phyloP scores from a whole-genome alignment of 2,888 invertebrate species.

The Melinaea marsaeus region DNA sequence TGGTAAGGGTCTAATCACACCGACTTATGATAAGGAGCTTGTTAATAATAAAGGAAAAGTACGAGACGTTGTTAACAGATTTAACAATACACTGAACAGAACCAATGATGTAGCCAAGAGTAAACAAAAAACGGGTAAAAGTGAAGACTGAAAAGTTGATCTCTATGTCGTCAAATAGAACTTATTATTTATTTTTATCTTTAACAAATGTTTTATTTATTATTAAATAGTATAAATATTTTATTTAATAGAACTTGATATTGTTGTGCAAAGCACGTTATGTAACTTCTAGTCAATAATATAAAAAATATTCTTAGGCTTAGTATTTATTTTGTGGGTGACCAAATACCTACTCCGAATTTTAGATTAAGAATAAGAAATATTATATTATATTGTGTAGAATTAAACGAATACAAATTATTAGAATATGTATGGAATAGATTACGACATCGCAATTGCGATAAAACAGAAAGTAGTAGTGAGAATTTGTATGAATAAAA shows the following conservation, averaged over 20 bases:
- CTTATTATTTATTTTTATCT: neutral
- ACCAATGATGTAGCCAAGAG: conserved; percentile 27
- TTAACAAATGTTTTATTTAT: neutral
- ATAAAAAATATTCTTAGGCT: conserved; percentile 23
- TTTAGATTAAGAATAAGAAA: conserved; percentile 47
- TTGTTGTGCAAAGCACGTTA: conserved; percentile 37
- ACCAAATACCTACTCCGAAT: conserved; percentile 61
- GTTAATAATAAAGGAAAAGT: conserved; percentile 73
- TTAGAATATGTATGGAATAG: conserved; percentile 23
- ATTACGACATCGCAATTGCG: conserved; percentile 42
- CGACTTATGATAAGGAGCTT: conserved; percentile 67
- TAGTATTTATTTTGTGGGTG: conserved; percentile 42
- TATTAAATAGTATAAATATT: neutral
- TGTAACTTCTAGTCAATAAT: conserved; percentile 30
- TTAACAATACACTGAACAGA: conserved; percentile 54
- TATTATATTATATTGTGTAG: conserved; percentile 39
- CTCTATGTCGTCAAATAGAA: conserved; percentile 2
- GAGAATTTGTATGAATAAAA: conserved; percentile 52
- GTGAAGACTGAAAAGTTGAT: conserved; percentile 27
- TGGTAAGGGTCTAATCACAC: conserved; percentile 57
- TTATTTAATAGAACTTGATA: neutral
- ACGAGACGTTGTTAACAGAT: conserved; percentile 69
- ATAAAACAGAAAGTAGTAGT: conserved; percentile 66
- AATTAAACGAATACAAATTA: conserved; percentile 30
- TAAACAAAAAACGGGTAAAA: conserved; percentile 26